These are phyloP conservation scores for Columba janthina DNA, from an alignment of 2,113 vertebrate species.

Conservation along the genomic window DNA sequence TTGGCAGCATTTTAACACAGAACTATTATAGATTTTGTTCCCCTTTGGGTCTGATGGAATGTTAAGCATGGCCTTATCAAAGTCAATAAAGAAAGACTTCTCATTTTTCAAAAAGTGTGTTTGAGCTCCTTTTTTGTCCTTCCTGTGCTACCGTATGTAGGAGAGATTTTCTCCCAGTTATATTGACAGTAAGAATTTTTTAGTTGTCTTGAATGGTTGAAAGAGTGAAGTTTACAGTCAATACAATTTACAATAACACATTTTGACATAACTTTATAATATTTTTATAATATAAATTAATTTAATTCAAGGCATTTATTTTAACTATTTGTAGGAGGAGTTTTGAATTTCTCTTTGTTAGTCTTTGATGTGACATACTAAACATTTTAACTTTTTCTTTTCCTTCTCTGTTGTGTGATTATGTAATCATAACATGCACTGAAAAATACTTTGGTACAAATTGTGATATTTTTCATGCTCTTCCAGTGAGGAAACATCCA, in stretches of 20 bases:
- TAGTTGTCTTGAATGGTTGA: not conserved
- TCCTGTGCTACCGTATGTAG: not conserved
- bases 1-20: not conserved
- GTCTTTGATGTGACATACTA: not conserved
- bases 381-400: not conserved
- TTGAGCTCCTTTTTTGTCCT: not conserved
- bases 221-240: not conserved
- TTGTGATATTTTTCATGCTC: not conserved
- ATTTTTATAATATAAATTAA: not conserved
- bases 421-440: not conserved
- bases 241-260: not conserved
- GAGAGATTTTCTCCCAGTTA: not conserved
- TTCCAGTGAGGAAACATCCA: not conserved
- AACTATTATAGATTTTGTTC: not conserved
- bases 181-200: not conserved
- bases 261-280: not conserved
- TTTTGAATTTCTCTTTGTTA: not conserved
- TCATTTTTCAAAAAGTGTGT: not conserved
- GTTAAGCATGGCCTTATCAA: not conserved
- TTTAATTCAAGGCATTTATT: not conserved
- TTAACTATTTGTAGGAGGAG: not conserved
- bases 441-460: not conserved
- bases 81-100: not conserved
- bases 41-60: not conserved
- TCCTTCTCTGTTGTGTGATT: not conserved